phyloP scores from a whole-genome alignment of 2,888 invertebrate genomes.

The Hydropsyche betteni region DNA sequence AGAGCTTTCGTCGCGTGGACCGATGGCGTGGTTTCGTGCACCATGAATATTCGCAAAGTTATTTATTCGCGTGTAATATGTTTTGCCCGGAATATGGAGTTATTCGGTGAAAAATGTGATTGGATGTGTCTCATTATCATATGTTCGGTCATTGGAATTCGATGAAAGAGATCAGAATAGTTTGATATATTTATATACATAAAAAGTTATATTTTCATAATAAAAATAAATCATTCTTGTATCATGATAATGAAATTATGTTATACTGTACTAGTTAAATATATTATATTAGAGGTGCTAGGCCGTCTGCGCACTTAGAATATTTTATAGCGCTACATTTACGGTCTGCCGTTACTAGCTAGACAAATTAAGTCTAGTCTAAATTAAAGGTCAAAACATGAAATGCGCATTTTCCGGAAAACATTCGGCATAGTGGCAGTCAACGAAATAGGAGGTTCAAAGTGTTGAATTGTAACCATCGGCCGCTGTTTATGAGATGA shows the following conservation, averaged over 20 bases:
- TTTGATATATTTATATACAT: background rate
- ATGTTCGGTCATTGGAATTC: no score
- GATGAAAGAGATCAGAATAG: no score
- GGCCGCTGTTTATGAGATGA: conserved; percentile 12
- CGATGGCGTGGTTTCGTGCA: no score
- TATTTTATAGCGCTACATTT: conserved; percentile 12
- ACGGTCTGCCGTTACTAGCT: conserved; percentile 6
- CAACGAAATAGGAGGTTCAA: background rate
- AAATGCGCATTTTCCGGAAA: conserved; percentile 27
- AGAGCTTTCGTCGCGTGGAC: no score
- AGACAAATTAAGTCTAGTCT: conserved; percentile 29
- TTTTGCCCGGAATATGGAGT: no score
- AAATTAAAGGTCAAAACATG: conserved; percentile 35
- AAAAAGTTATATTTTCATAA: background rate
- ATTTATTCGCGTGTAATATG: no score
- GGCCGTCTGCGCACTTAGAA: background rate
- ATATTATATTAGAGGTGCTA: background rate
- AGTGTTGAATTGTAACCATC: conserved; percentile 22
- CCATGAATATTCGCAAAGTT: no score
- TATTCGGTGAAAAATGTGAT: no score
- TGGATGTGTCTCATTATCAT: no score
- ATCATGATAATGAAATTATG: background rate
- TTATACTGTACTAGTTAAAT: background rate
- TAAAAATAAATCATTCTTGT: background rate
- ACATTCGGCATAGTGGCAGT: conserved; percentile 4